Evolutionary conservation across 1,140 invertebrate genomes (phyloP).

Genomic region (Calephelis nemesis): DNA sequence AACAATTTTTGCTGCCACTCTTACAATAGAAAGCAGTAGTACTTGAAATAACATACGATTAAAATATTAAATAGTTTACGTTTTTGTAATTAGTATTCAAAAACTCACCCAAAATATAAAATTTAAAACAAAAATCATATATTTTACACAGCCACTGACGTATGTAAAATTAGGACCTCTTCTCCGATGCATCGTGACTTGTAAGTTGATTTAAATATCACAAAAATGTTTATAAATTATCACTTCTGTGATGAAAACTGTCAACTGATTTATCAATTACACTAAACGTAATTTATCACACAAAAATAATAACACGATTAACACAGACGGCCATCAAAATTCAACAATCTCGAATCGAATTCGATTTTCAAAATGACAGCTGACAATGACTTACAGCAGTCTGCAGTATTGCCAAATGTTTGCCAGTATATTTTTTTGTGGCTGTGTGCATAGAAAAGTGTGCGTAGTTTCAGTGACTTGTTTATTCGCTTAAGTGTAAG

Average conservation of each 20-base stretch:
- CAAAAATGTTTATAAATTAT: background rate
- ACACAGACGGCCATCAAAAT: too few relatives aligned
- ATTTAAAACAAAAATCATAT: constrained; percentile 95
- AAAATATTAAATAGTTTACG: background rate
- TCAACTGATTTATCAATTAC: background rate
- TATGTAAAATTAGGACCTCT: constrained; percentile 82
- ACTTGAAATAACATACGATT: constrained; percentile 15
- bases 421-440: too few relatives aligned
- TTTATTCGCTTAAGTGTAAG: too few relatives aligned
- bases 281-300: too few relatives aligned
- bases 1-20: constrained; percentile 25
- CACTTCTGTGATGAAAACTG: background rate
- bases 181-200: constrained; percentile 77
- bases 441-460: too few relatives aligned
- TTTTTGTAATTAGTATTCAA: background rate
- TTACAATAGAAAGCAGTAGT: constrained; percentile 20
- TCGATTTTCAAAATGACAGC: too few relatives aligned
- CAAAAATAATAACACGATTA: too few relatives aligned
- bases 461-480: too few relatives aligned
- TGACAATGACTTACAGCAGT: too few relatives aligned
- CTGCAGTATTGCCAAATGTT: too few relatives aligned
- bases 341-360: too few relatives aligned
- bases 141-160: constrained; percentile 95
- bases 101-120: constrained; percentile 93
- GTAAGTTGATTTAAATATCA: constrained; percentile 24